Evolutionary conservation across 2,888 invertebrate species (phyloP), one percentile per base, ranked within the genome.

Genomic region (Cosmorhoe ocellata): DNA sequence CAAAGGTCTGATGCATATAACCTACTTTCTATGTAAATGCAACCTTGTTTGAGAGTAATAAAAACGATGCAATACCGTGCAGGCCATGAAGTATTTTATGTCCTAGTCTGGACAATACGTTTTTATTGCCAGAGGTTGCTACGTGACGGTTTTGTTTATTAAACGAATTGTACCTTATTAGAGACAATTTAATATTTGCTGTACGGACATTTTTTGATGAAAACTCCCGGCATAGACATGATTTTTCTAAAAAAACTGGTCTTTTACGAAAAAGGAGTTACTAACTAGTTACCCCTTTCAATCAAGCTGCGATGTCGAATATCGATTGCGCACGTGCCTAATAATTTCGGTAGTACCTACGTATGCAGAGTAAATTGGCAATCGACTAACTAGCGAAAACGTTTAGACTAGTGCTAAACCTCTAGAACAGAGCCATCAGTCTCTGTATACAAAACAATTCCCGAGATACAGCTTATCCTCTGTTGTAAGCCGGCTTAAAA

Each of bases 401-500:
- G 11, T 38, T 13, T 1, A 12, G 12, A 38, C n/a, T 27, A 13
- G 8, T 38, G 13, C 46, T 37, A 28, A 45, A n/a, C 33, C 45
- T 14, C 24, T 11, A 11, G 9, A 26, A 14, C 36, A 22, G 3
- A 33, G 6, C 27, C 41, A 26, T 39, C 53, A 36, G 33, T 26
- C 4, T 40, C 6, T 33, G 41, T 42, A 4, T 26, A 33, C 14
- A 27, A n/a, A 27, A 33, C 42, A 27, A 41, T 33, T 42, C 26
- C 42, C 26, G 26, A 8, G 14, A 22, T 24, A 9, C 24, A 33
- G 42, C 33, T 42, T 42, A 42, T 42, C 42, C 42, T 27, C 2
- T 24, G 11, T 26, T 33, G 13, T 42, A 42, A 42, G 26, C 42
- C 32, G 14, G 42, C 42, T 42, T 42, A 42, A 42, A 42, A 14